A percentile compares a stretch with the other conserved stretches of the same genome.
Evolutionary conservation across 35 echinoderm and acorn worm genomes (phyloP).

Genomic region (Apostichopus californicus): DNA sequence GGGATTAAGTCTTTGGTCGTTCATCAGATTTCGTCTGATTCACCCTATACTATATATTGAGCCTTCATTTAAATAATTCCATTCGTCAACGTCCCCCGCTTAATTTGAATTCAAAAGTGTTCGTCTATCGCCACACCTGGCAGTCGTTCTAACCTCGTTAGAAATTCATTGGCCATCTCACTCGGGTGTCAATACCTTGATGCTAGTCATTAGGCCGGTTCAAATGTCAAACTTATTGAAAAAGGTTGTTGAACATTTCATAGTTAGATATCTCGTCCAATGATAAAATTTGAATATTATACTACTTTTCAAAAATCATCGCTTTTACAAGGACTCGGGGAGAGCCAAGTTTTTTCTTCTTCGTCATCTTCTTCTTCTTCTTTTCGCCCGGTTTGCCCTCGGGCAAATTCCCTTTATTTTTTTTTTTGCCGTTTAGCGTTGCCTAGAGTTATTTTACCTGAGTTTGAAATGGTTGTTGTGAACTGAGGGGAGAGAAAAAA

Average conservation of each 20-base stretch:
- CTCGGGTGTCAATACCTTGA: conserved; percentile 36
- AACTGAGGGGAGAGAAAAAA: background rate
- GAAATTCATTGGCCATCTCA: conserved; percentile 48
- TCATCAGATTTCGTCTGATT: too few relatives aligned
- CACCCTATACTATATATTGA: too few relatives aligned
- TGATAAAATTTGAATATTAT: background rate
- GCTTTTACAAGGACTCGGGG: background rate
- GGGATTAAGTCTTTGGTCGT: too few relatives aligned
- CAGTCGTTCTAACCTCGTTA: conserved; percentile 13
- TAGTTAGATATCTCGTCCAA: conserved; percentile 28
- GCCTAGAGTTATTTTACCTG: conserved; percentile 45
- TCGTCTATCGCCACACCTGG: conserved; percentile 35
- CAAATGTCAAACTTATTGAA: conserved; percentile 47
- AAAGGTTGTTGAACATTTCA: conserved; percentile 12
- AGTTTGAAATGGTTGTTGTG: background rate
- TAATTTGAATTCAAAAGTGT: conserved; percentile 29
- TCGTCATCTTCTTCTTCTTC: too few relatives aligned
- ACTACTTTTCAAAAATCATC: background rate
- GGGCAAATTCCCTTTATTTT: background rate
- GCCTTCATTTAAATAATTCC: background rate
- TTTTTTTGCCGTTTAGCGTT: background rate
- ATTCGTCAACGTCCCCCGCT: conserved; percentile 12
- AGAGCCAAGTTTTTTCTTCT: background rate
- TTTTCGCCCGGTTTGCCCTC: conserved; percentile 39
- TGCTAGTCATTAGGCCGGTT: conserved; percentile 39